These are phyloP conservation scores for Trachemys scripta DNA, from an alignment of 2,113 vertebrate genomes.

Conservation along the genomic window DNA sequence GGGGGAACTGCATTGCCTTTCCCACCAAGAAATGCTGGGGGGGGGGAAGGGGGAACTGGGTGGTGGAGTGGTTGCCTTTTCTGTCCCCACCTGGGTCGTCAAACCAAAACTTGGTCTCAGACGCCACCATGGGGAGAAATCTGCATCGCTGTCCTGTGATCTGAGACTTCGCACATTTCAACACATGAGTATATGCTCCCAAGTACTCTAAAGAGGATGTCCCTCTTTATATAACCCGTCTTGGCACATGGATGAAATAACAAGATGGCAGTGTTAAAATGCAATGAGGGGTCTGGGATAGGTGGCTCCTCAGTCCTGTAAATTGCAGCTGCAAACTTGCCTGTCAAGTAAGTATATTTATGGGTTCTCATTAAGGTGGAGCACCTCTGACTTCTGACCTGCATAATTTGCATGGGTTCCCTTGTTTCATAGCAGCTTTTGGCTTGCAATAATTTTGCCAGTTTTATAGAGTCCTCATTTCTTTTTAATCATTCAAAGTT, in stretches of 20 bases:
- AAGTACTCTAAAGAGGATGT: background rate
- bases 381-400: slow-evolving; percentile 34
- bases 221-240: accelerated
- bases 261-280: background rate
- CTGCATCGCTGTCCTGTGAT: background rate
- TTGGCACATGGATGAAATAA: background rate
- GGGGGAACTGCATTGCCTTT: background rate
- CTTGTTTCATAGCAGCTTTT: slow-evolving; percentile 1
- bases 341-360: background rate
- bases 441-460: slow-evolving; percentile 1
- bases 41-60: background rate
- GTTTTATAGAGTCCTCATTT: slow-evolving; percentile 20
- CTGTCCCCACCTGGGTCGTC: background rate
- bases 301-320: background rate
- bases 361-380: background rate
- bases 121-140: background rate
- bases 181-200: accelerated
- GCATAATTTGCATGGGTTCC: background rate
- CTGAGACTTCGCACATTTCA: background rate
- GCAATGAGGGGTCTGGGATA: background rate
- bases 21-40: background rate
- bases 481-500: slow-evolving; percentile 42
- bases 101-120: background rate
- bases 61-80: background rate
- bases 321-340: background rate